Percentiles rank a stretch among this genome's conserved stretches.
phyloP scores from a whole-genome alignment of 1,140 invertebrate genomes.

The Ditylenchus dipsaci region DNA sequence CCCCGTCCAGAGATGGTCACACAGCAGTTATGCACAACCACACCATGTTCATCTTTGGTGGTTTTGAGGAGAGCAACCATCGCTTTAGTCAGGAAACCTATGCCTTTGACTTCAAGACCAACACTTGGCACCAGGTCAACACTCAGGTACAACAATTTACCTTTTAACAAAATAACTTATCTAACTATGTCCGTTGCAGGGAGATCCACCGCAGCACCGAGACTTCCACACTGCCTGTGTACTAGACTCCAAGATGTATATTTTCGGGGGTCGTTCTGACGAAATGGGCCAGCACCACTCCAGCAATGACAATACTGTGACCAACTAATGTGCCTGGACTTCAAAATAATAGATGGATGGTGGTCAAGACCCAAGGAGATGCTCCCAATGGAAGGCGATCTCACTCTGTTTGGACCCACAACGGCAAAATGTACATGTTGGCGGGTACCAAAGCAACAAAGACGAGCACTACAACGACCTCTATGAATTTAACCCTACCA shows the following conservation, averaged over 20 bases:
- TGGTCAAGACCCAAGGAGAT: constrained; percentile 62
- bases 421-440: constrained; percentile 77
- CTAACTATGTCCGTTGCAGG: constrained; percentile 50
- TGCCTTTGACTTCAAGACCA: constrained; percentile 69
- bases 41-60: constrained; percentile 84
- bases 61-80: constrained; percentile 71
- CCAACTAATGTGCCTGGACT: constrained; percentile 72
- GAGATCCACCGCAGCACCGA: constrained; percentile 68
- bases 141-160: constrained; percentile 53
- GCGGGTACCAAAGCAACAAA: constrained; percentile 74
- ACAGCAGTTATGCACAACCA: constrained; percentile 75
- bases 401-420: constrained; percentile 78
- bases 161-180: neutral
- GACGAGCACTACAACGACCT: constrained; percentile 77
- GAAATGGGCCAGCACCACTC: constrained; percentile 66
- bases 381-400: constrained; percentile 72
- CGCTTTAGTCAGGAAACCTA: constrained; percentile 76
- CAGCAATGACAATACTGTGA: constrained; percentile 71
- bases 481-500: constrained; percentile 66
- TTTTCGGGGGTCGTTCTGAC: constrained; percentile 76
- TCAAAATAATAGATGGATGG: constrained; percentile 69
- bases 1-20: constrained; percentile 79
- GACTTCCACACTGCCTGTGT: constrained; percentile 81
- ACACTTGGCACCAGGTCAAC: constrained; percentile 39
- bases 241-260: constrained; percentile 72